These are phyloP conservation scores for Cyphotilapia sp. DNA, from an alignment of 2,113 vertebrate species.

Conservation along the genomic window DNA sequence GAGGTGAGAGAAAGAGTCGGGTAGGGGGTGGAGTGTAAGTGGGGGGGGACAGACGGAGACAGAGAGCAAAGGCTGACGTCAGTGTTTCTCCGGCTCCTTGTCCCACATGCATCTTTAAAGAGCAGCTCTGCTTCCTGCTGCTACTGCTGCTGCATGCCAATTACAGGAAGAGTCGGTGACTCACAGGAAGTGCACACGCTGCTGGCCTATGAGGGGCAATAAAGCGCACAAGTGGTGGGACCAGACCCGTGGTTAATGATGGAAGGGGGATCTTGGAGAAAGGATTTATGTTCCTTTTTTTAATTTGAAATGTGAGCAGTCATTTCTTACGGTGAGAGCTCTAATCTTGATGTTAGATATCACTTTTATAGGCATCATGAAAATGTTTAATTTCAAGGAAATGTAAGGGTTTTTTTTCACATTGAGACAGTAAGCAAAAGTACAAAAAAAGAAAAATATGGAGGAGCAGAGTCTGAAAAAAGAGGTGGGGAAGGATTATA, in stretches of 20 bases:
- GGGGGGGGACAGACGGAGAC: constrained; percentile 5
- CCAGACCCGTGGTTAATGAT: background rate
- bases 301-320: background rate
- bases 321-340: background rate
- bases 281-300: background rate
- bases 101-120: constrained; percentile 68
- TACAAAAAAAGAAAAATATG: background rate
- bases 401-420: background rate
- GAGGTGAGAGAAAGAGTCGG: background rate
- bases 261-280: background rate
- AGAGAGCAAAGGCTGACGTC: constrained; percentile 56
- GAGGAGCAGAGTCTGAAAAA: background rate
- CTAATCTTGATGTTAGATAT: background rate
- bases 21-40: background rate
- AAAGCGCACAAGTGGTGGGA: background rate
- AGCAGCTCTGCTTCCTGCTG: constrained; percentile 59
- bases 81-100: constrained; percentile 37
- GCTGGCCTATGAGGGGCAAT: constrained; percentile 20
- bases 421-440: background rate
- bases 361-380: background rate
- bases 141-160: constrained; percentile 63
- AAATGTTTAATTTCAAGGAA: background rate
- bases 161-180: constrained; percentile 57
- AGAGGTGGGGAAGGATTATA: background rate
- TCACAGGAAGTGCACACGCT: constrained; percentile 52